These are phyloP conservation scores for Dendrolimus punctatus DNA, from an alignment of 1,140 invertebrate species.

Conservation along the genomic window DNA sequence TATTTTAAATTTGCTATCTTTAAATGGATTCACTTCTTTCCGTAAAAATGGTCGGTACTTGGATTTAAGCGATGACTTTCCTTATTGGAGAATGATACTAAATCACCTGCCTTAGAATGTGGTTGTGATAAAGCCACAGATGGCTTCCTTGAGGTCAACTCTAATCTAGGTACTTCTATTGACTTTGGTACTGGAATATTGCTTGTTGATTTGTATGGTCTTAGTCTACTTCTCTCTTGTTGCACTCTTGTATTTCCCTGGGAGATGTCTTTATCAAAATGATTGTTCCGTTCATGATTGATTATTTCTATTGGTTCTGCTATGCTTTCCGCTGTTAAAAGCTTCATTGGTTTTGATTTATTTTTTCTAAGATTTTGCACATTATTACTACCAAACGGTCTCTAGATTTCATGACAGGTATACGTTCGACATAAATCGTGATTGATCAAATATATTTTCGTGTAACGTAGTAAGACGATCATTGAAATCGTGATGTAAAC, in stretches of 20 bases:
- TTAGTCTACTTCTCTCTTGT: neutral
- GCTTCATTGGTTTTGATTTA: too few relatives aligned
- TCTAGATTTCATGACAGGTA: constrained; percentile 7
- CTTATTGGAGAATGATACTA: neutral
- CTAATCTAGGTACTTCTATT: constrained; percentile 15
- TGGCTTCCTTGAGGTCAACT: constrained; percentile 9
- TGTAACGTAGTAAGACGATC: constrained; percentile 30
- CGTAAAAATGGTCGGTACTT: neutral
- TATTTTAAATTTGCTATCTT: constrained; percentile 25
- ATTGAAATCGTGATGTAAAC: constrained; percentile 35
- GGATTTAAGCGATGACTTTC: neutral
- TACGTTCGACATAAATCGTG: constrained; percentile 11
- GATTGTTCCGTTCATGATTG: constrained; percentile 1
- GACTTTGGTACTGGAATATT: constrained; percentile 15
- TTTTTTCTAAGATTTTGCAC: too few relatives aligned
- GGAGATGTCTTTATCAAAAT: neutral
- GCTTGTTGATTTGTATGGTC: constrained; percentile 4
- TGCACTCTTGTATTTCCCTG: too few relatives aligned
- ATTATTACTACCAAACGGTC: neutral
- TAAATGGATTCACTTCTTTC: constrained; percentile 12
- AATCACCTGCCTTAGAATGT: too few relatives aligned
- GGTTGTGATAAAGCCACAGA: neutral
- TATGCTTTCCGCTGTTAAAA: too few relatives aligned
- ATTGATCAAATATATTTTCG: constrained; percentile 16
- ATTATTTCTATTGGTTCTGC: constrained; percentile 3